These are phyloP conservation scores for Scrobipalpa atriplicella DNA, from an alignment of 2,888 invertebrate genomes.

Conservation along the genomic window DNA sequence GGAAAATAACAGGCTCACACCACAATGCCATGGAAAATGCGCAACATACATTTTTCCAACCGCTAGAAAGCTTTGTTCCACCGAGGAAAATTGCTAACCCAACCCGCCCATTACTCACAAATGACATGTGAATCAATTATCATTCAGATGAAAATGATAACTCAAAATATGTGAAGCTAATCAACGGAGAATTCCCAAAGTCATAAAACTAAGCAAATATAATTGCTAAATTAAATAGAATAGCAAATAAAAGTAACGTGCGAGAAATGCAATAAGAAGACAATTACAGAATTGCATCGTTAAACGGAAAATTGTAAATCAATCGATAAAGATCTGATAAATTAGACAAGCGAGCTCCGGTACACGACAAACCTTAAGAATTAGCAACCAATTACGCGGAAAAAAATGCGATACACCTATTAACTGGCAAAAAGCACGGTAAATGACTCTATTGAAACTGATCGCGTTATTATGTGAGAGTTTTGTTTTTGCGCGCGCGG, in stretches of 20 bases:
- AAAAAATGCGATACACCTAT: constrained; percentile 54
- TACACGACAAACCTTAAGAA: constrained; percentile 50
- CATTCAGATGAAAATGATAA: constrained; percentile 23
- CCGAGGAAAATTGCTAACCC: constrained; percentile 51
- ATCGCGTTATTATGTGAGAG: constrained; percentile 34
- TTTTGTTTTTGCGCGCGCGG: constrained; percentile 30
- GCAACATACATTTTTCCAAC: constrained; percentile 65
- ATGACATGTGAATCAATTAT: constrained; percentile 44
- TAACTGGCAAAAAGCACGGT: constrained; percentile 48
- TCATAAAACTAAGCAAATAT: constrained; percentile 28
- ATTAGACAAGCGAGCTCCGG: constrained; percentile 39
- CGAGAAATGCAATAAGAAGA: constrained; percentile 31
- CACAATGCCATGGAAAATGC: constrained; percentile 77
- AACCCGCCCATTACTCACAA: constrained; percentile 47
- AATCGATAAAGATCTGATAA: constrained; percentile 55
- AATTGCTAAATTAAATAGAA: background rate
- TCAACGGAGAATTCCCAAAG: constrained; percentile 24
- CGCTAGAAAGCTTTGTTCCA: constrained; percentile 62
- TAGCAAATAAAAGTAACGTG: constrained; percentile 13
- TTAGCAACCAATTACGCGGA: constrained; percentile 62
- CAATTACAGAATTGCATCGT: constrained; percentile 42
- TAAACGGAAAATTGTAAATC: constrained; percentile 48
- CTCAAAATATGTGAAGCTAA: constrained; percentile 19
- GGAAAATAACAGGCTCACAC: constrained; percentile 79
- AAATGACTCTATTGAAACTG: constrained; percentile 35